phyloP scores from a whole-genome alignment of 2,797 vertebrate species.

The Myotis myotis region DNA sequence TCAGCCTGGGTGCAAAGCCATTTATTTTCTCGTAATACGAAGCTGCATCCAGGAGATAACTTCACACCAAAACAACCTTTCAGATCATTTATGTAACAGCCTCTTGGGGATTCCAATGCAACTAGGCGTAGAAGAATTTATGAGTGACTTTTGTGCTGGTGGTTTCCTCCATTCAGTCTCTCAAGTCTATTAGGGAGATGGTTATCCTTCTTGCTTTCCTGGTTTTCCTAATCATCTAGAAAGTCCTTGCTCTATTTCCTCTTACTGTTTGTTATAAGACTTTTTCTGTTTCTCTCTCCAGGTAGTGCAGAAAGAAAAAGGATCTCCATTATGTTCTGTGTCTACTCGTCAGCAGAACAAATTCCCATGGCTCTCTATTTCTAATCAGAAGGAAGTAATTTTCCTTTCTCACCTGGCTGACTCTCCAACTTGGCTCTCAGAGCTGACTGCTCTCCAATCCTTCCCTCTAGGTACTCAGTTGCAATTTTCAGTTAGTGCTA shows the following conservation, averaged over 20 bases:
- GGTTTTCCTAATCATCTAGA: constrained; percentile 60
- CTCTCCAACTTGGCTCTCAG: constrained; percentile 23
- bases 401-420: constrained; percentile 61
- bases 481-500: neutral
- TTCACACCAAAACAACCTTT: neutral
- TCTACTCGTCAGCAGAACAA: constrained; percentile 60
- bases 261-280: neutral
- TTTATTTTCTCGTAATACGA: neutral
- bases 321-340: neutral
- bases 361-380: constrained; percentile 52
- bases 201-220: constrained; percentile 42
- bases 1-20: neutral
- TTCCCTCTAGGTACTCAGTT: neutral
- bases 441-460: neutral
- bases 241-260: constrained; percentile 63
- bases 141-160: neutral
- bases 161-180: neutral
- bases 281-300: constrained; percentile 28
- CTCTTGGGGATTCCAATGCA: neutral
- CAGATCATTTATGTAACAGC: neutral
- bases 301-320: constrained; percentile 23
- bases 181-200: constrained; percentile 37
- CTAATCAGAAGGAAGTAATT: constrained; percentile 70
- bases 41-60: neutral
- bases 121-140: neutral